These are phyloP conservation scores for Euschistus heros DNA, from an alignment of 1,140 invertebrate genomes.

Conservation along the genomic window DNA sequence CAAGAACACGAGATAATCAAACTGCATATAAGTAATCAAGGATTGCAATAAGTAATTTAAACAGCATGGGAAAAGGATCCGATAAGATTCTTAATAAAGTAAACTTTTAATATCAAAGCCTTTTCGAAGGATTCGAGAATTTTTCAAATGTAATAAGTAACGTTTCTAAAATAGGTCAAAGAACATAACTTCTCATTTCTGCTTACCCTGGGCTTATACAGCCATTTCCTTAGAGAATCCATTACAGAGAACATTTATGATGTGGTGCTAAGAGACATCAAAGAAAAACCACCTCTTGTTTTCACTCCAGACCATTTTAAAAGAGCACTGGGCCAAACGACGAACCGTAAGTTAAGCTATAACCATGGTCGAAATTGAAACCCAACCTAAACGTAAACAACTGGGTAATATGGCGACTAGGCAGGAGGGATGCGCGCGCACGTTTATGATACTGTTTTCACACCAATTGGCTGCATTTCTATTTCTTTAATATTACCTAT, in stretches of 20 bases:
- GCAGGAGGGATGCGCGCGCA: no score
- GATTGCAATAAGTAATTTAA: background rate
- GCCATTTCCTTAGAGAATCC: constrained; percentile 84
- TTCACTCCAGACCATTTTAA: constrained; percentile 14
- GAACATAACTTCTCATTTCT: constrained; percentile 1
- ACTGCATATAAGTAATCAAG: background rate
- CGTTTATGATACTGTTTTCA: background rate
- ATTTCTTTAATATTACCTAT: background rate
- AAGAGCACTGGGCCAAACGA: background rate
- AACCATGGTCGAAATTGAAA: constrained; percentile 17
- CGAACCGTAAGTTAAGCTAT: constrained; percentile 5
- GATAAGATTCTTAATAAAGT: background rate
- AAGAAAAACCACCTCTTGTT: constrained; percentile 19
- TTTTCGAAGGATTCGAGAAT: background rate
- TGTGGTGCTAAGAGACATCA: constrained; percentile 26
- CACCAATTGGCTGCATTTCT: background rate
- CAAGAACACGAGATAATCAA: background rate
- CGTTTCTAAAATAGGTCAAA: constrained; percentile 12
- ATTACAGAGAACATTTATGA: constrained; percentile 39
- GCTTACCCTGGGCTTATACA: constrained; percentile 79
- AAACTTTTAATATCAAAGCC: background rate
- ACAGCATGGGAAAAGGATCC: background rate
- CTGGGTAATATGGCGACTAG: constrained; percentile 11
- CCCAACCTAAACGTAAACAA: constrained; percentile 23
- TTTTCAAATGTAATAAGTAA: background rate